Evolutionary conservation across 23 tunicate genomes (phyloP), one percentile per base, ranked within the genome.

Genomic region (Halocynthia roretzi): DNA sequence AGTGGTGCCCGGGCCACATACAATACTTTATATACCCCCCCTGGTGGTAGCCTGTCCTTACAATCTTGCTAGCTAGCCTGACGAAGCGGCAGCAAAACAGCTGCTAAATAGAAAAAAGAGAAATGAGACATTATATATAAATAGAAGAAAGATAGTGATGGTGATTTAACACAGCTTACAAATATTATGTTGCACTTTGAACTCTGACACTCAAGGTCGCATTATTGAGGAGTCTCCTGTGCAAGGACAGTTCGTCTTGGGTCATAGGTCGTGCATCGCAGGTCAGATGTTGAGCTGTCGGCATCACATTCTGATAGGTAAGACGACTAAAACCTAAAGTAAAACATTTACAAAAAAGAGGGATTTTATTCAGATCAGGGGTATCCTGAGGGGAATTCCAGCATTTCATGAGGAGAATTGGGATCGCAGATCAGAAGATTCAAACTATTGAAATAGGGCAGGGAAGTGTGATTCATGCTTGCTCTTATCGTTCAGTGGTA

Each of bases 261-360:
- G 78, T 74, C 63, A 74, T 5, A 56, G 78, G 62, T 14, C 78
- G 63, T 14, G 78, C 78, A 31, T 74, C 78, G 65, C 56, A 74
- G 11, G 78, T 62, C 64, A 62, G 56, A 74, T 74, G 78, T 64
- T 74, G 78, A 14, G 31, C 56, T 54, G 78, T 74, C 6, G 78
- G 78, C 63, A 74, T 8, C 56, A 64, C 14, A 5, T 62, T 54
- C 21, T 74, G 78, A 18, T 74, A 74, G 20, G 78, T 50, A 8
- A 44, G 9, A 7, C 78, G 78, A n/a, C 60, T 64, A 4, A 74
- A 74, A 54, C 60, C 78, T 74, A 64, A 10, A 54, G 9, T 9
- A 10, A 65, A 65, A 0, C 5, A 65, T 20, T 65, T 15, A 40
- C 22, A 0, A 58, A 58, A 58, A 14, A 4, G 4, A 2, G 64